phyloP scores from a whole-genome alignment of 2,113 vertebrate species.

The Polypterus bichir region DNA sequence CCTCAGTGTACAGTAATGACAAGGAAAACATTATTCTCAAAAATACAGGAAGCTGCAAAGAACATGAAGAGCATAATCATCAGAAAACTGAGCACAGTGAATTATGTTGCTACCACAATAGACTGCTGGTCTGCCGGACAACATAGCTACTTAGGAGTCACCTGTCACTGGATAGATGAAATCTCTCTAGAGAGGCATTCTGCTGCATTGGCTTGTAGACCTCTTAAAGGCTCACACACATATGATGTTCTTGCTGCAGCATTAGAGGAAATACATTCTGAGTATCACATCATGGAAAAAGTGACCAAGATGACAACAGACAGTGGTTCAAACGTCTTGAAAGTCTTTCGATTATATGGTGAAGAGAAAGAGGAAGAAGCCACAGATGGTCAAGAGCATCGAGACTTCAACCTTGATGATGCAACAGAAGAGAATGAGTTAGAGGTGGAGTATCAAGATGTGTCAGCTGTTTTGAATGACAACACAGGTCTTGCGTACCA shows the following conservation, averaged over 20 bases:
- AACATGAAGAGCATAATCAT: slow-evolving; percentile 4
- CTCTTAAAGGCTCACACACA: slow-evolving; percentile 11
- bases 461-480: slow-evolving; percentile 3
- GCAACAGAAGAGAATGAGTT: background rate
- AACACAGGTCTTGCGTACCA: slow-evolving; percentile 12
- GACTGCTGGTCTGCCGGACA: slow-evolving; percentile 15
- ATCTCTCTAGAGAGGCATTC: slow-evolving; percentile 11
- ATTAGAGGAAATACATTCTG: slow-evolving; percentile 17
- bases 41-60: slow-evolving; percentile 7
- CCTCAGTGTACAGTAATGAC: slow-evolving; percentile 12
- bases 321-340: slow-evolving; percentile 13
- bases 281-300: slow-evolving; percentile 17
- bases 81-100: background rate
- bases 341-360: slow-evolving; percentile 10
- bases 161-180: background rate
- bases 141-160: slow-evolving; percentile 16
- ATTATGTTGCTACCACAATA: slow-evolving; percentile 4
- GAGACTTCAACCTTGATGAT: slow-evolving; percentile 3
- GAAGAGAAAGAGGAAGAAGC: slow-evolving; percentile 1
- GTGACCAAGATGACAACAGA: slow-evolving; percentile 11
- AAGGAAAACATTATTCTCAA: slow-evolving; percentile 7
- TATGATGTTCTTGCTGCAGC: slow-evolving; percentile 14
- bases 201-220: slow-evolving; percentile 17
- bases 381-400: slow-evolving; percentile 2
- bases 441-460: slow-evolving; percentile 12